Evolutionary conservation across 2,888 invertebrate genomes (phyloP), one percentile per base, ranked within the genome.

Genomic region (Melanotus villosus): DNA sequence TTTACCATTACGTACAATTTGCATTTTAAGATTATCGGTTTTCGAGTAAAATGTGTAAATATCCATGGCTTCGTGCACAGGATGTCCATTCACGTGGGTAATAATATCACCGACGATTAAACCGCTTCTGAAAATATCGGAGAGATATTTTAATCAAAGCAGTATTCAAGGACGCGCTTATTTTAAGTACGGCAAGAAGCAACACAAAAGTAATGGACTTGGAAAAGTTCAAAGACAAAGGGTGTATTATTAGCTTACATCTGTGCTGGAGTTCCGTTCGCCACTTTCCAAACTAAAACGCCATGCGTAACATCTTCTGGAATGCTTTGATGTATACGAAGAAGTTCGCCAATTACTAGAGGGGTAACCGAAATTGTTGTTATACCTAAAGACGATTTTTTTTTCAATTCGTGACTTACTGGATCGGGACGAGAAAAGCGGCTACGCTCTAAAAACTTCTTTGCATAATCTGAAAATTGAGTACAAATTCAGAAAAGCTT

Each of bases 211-310:
- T 34, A 34, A 34, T 34, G 34, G 12, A 34, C 12, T 34, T 34
- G 12, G n/a, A 12, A 34, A 34, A 34, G 34, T 12, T 34, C 34
- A 43, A 16, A 23, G 50, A 23, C 26, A 50, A 50, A 23, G 41
- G 47, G 38, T 9, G 34, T 45, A 63, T 43, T 7, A 47, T 41
- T 36, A 54, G n/a, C 90, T 87, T 85, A 95, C 95, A 84, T 85
- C 80, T 92, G 88, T 0, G 96, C 95, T 0, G 96, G 95, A 0
- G 95, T 95, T 12, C 92, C 93, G 1, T 38, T 83, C 18, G 93
- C 91, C 0, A 97, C 93, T 85, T 91, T 92, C 91, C 93, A 94
- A 0, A 97, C 91, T 0, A 96, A 84, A 36, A 96, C 93, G 0
- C 96, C 96, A 77, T 91, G 88, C 1, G 87, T 86, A 0, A 95